Conservation (phyloP, 2,888 invertebrate genomes). For the Temnothorax unifasciatus region DNA sequence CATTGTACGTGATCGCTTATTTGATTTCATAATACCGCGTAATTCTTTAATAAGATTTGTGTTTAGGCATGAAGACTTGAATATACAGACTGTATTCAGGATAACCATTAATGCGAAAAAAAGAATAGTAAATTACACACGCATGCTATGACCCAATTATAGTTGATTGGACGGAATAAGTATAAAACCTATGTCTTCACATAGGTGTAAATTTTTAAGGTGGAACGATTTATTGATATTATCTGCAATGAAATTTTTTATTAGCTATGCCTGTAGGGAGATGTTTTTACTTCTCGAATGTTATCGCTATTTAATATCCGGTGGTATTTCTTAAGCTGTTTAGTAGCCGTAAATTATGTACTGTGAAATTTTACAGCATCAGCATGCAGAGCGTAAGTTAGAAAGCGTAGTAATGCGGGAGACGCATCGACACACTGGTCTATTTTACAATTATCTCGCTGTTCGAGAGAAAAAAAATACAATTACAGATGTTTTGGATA, state of each 20-base stretch:
- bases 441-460: constrained; percentile 52
- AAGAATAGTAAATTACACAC: constrained; percentile 10
- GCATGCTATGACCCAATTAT: constrained; percentile 14
- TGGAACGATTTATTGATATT: constrained; percentile 1
- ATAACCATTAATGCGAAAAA: not conserved
- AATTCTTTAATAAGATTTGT: constrained; percentile 7
- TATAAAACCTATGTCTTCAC: not conserved
- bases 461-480: constrained; percentile 21
- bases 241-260: not conserved
- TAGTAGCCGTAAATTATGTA: constrained; percentile 44
- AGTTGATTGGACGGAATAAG: constrained; percentile 16
- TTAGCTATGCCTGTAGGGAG: not conserved
- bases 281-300: not conserved
- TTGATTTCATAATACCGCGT: not conserved
- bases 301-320: constrained; percentile 34
- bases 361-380: constrained; percentile 52
- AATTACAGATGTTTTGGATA: not conserved
- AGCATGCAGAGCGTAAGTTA: constrained; percentile 34
- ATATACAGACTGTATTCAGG: constrained; percentile 6
- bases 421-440: constrained; percentile 54
- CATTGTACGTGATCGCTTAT: not conserved
- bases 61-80: constrained; percentile 6
- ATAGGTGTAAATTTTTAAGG: not conserved
- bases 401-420: constrained; percentile 46
- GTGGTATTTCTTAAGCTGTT: constrained; percentile 23